Conservation (phyloP, 2,797 vertebrate genomes). For the Hemitrygon akajei region DNA sequence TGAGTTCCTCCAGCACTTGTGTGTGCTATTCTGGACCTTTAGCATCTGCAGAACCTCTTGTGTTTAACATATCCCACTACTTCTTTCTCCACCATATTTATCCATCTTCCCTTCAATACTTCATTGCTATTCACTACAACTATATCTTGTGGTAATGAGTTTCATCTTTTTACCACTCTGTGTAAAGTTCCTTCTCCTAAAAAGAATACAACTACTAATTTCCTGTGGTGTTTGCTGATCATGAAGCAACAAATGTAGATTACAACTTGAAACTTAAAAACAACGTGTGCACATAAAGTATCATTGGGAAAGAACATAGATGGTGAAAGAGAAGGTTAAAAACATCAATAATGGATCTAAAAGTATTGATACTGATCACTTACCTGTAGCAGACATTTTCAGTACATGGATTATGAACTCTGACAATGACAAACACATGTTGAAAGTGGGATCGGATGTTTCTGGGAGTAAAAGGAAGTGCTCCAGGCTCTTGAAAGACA, state of each 20-base stretch:
- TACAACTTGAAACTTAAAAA: neutral
- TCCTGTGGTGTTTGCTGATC: neutral
- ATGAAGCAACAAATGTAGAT: neutral
- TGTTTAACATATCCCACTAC: neutral
- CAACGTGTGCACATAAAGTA: neutral
- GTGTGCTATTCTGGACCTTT: no score
- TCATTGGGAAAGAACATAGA: neutral
- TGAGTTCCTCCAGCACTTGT: no score
- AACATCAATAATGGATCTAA: neutral
- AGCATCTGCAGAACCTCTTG: no score
- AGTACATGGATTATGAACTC: slow-evolving; percentile 89
- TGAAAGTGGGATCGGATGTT: slow-evolving; percentile 97
- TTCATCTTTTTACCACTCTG: neutral
- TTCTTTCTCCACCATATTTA: neutral
- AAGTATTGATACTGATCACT: slow-evolving; percentile 43
- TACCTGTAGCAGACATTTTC: slow-evolving; percentile 96
- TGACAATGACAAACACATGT: slow-evolving; percentile 95
- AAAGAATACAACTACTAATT: slow-evolving; percentile 2
- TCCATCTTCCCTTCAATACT: neutral
- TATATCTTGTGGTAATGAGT: neutral
- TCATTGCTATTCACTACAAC: neutral
- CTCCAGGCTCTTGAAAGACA: slow-evolving; percentile 95
- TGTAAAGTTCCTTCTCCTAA: neutral
- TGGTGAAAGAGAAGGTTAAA: neutral
- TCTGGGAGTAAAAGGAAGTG: slow-evolving; percentile 92